Percentiles rank a stretch among this genome's conserved stretches.
Conservation (phyloP, 2,888 invertebrate genomes). For the Cheilosia pagana region DNA sequence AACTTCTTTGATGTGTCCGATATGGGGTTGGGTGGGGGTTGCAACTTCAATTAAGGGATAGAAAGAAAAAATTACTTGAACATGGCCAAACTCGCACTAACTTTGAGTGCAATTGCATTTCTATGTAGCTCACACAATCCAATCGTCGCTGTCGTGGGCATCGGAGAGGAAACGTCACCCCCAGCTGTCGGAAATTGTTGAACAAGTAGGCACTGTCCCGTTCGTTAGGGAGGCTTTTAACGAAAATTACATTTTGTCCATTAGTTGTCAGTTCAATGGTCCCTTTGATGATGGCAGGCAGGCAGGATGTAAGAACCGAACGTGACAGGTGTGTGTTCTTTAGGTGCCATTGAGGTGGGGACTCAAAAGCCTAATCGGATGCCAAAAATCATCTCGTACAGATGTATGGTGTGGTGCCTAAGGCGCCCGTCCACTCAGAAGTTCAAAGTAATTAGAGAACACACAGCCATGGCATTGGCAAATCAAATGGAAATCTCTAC, state of each 20-base stretch:
- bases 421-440: background rate
- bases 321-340: conserved; percentile 7
- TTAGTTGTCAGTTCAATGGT: conserved; percentile 42
- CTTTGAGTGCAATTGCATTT: conserved; percentile 41
- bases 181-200: conserved; percentile 37
- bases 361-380: conserved; percentile 22
- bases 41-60: conserved; percentile 32
- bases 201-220: conserved; percentile 13
- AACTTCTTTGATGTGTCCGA: conserved; percentile 26
- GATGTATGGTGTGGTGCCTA: background rate
- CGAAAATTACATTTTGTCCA: conserved; percentile 71
- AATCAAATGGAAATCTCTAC: background rate
- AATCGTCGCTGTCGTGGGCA: conserved; percentile 1
- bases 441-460: conserved; percentile 48
- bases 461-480: conserved; percentile 15
- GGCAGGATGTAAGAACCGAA: background rate
- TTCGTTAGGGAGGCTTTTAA: conserved; percentile 57
- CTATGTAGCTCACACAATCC: background rate
- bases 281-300: conserved; percentile 17
- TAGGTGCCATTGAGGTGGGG: background rate
- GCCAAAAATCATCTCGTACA: conserved; percentile 12
- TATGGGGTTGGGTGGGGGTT: background rate
- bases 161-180: background rate
- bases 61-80: background rate
- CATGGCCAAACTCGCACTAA: background rate